phyloP scores from a whole-genome alignment of 1,140 invertebrate genomes.

The Cherax quadricarinatus region DNA sequence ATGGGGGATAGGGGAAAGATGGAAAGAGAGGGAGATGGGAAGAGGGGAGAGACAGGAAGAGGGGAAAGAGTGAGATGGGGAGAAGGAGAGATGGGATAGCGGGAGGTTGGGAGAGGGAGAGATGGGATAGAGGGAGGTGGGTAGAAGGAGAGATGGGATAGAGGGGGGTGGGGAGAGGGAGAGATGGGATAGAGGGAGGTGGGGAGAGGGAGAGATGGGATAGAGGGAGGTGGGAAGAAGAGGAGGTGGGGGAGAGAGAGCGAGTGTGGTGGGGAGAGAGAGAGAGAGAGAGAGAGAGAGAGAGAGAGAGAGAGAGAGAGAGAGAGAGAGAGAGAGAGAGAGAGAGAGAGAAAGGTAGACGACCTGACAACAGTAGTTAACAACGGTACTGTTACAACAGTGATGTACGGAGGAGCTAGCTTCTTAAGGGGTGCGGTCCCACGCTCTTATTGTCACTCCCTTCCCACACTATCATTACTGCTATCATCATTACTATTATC shows the following conservation, averaged over 20 bases:
- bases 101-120: neutral
- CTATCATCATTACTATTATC: no score
- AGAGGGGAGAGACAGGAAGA: no score
- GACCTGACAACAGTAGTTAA: no score
- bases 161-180: neutral
- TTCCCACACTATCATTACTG: neutral
- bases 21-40: neutral
- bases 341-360: no score
- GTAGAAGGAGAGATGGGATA: neutral
- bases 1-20: neutral
- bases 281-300: no score
- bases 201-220: constrained; percentile 3
- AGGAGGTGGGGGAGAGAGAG: no score
- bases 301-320: no score
- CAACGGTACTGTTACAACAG: no score
- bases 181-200: neutral
- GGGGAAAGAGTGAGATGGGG: neutral
- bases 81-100: neutral
- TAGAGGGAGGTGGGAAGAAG: neutral
- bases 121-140: neutral
- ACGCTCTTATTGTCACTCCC: neutral
- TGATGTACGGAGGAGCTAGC: no score
- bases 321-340: no score
- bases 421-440: neutral
- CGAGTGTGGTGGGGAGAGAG: no score